Evolutionary conservation across 2,113 vertebrate genomes (phyloP), one percentile per base, ranked within the genome.

Genomic region (Elephas maximus): DNA sequence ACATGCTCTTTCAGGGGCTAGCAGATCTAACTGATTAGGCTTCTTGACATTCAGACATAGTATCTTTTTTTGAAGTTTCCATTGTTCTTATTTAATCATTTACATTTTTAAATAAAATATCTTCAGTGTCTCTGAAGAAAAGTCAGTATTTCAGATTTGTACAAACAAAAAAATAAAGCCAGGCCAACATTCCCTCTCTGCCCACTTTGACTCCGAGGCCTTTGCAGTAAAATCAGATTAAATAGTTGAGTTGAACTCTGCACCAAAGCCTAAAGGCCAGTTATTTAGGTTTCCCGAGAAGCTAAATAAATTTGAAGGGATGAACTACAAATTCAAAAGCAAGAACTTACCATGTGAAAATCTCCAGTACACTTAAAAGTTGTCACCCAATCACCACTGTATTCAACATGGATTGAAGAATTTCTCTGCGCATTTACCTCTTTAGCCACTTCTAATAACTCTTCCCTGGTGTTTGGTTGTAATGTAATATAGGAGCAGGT

Each of bases 1-100:
- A 74, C 95, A 97, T 57, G 41, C 85, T 95, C 96, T 80, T 97
- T 60, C 95, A 96, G 91, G 98, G 73, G 48, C 87, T 87, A 95
- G 92, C 84, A 91, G 91, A 95, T 95, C 93, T 95, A 82, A 97
- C 80, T 93, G 94, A 94, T 92, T 95, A 6, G 92, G 37, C 37
- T 97, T 97, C 96, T 95, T 94, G 79, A 97, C 84, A 93, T 86
- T 98, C 96, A 97, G 77, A 60, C 30, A 71, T 0, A 82, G 79
- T 8, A 44, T 91, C 80, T 80, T 95, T 73, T 81, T 95, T 82
- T 88, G 67, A 88, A 69, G 53, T 90, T 79, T 60, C 30, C 60
- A 62, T 89, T 95, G 60, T 92, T 95, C 67, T 33, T 92, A 63
- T 20, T 80, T 84, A 83, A 45, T 94, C 84, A 90, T 44, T 95